Conservation (phyloP, 2,888 invertebrate genomes). For the Germaria angustata region DNA sequence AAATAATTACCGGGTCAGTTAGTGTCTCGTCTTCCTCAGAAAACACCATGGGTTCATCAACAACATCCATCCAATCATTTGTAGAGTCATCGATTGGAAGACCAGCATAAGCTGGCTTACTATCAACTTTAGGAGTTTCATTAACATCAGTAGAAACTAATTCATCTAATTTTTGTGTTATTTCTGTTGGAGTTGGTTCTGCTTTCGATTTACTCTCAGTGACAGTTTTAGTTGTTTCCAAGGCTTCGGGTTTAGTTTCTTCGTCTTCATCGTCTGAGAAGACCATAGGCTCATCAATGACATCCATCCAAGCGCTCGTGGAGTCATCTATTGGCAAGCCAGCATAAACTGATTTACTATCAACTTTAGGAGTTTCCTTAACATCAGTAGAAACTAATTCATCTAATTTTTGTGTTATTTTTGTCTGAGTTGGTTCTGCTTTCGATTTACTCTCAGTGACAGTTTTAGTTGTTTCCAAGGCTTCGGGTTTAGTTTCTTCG, state of each 20-base stretch:
- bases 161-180: background rate
- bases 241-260: background rate
- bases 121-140: background rate
- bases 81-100: conserved; percentile 69
- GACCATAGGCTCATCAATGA: conserved; percentile 69
- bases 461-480: background rate
- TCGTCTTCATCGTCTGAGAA: conserved; percentile 73
- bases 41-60: conserved; percentile 70
- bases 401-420: too few relatives aligned
- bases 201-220: background rate
- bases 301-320: conserved; percentile 53
- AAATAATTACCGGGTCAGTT: background rate
- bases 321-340: conserved; percentile 71
- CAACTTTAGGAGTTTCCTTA: background rate
- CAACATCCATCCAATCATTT: conserved; percentile 47
- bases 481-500: background rate
- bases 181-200: background rate
- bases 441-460: too few relatives aligned
- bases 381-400: background rate
- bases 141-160: background rate
- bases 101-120: conserved; percentile 67
- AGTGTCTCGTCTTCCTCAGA: conserved; percentile 70
- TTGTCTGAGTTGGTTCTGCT: background rate
- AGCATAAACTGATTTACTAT: conserved; percentile 47
- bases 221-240: too few relatives aligned